These are phyloP conservation scores for Poeciliopsis infans DNA, from an alignment of 2,797 vertebrate species.

Conservation along the genomic window DNA sequence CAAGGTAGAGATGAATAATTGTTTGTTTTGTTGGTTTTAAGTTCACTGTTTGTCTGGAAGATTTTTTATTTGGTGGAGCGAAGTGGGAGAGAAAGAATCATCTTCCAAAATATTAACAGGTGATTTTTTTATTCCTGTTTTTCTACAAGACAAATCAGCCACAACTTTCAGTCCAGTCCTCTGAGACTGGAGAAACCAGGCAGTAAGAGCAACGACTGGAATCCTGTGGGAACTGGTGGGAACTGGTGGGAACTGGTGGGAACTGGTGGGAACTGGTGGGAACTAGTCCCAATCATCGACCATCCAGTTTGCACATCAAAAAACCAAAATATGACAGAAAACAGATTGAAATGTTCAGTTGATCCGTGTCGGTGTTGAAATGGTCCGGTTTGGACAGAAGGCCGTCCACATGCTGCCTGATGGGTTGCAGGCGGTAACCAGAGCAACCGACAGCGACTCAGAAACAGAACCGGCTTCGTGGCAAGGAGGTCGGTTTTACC, in stretches of 20 bases:
- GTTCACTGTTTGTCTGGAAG: constrained; percentile 89
- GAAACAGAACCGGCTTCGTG: too few relatives aligned
- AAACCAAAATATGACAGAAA: too few relatives aligned
- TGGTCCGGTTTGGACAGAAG: too few relatives aligned
- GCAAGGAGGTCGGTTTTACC: not conserved
- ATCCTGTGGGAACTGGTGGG: not conserved
- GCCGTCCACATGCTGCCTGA: too few relatives aligned
- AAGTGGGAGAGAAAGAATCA: constrained; percentile 7
- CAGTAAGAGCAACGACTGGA: not conserved
- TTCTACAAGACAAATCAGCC: not conserved
- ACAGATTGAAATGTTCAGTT: too few relatives aligned
- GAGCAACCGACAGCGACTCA: not conserved
- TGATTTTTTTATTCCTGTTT: not conserved
- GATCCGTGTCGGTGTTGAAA: too few relatives aligned
- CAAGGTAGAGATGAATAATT: constrained; percentile 78
- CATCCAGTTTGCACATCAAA: too few relatives aligned
- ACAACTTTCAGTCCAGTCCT: not conserved
- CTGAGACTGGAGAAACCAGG: not conserved
- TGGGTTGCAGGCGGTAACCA: not conserved
- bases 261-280: too few relatives aligned
- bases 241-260: not conserved
- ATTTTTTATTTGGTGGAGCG: constrained; percentile 55
- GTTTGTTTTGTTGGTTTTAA: constrained; percentile 68
- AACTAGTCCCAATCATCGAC: too few relatives aligned
- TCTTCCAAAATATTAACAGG: not conserved